Evolutionary conservation across 2,113 vertebrate species (phyloP).

Genomic region (Pedionomus torquatus): DNA sequence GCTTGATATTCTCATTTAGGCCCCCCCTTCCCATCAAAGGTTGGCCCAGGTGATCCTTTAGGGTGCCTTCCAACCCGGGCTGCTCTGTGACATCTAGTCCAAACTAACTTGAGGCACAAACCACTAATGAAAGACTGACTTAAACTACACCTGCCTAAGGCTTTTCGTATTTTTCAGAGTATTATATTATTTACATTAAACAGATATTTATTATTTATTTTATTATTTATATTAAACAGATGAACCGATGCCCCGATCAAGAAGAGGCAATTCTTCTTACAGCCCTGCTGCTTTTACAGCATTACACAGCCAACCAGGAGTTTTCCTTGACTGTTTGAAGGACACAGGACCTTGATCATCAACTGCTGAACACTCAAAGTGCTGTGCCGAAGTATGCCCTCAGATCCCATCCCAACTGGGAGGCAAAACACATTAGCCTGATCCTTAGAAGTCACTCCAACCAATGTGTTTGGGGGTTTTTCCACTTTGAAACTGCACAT

Average conservation of each 20-base stretch:
- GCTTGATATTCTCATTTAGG: too few relatives aligned
- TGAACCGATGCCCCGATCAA: neutral
- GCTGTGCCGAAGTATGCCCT: neutral
- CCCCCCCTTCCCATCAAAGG: neutral
- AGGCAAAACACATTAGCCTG: neutral
- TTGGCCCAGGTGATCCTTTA: neutral
- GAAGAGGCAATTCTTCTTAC: neutral
- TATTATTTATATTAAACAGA: neutral
- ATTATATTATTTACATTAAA: too few relatives aligned
- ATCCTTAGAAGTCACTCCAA: neutral
- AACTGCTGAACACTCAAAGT: neutral
- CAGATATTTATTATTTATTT: too few relatives aligned
- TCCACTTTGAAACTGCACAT: neutral
- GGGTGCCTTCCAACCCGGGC: neutral
- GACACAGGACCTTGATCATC: neutral
- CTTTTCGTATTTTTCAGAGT: neutral
- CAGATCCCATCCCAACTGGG: neutral
- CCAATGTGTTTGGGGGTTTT: neutral
- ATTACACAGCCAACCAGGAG: rapidly evolving
- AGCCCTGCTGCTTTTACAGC: neutral
- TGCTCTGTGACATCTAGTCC: neutral
- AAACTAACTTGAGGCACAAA: neutral
- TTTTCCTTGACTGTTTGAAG: neutral
- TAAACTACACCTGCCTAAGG: neutral
- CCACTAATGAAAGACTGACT: neutral